Evolutionary conservation across 53 echinoderm and acorn worm species (phyloP), one percentile per base, ranked within the genome.

Genomic region (Temnopleurus reevesii): DNA sequence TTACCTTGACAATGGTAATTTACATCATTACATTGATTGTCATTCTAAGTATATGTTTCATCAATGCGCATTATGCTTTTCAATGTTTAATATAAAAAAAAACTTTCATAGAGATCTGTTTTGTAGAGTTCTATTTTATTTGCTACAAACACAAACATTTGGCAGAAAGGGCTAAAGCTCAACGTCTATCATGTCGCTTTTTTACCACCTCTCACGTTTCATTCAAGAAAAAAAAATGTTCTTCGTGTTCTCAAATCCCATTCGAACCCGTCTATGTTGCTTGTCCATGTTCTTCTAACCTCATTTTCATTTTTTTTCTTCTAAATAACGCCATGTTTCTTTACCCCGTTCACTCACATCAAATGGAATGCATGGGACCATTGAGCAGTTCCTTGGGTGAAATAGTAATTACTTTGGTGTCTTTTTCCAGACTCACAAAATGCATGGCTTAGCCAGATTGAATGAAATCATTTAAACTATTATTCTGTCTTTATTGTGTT

Each of bases 381-480:
- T 45, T 85, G 44, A 85, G 53, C 88, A 87, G 88, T 87, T 29
- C 88, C 88, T 66, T 87, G 88, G 47, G 88, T 87, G 65, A 87
- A 66, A 87, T 65, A 49, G 88, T 87, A 87, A 87, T 66, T 87
- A 87, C 71, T 19, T 87, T 23, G 25, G 36, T 83, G 83, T 83
- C 55, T 31, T 77, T 45, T 77, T 47, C 49, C 26, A 79, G 49
- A 79, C 47, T 79, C 49, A n/a, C n/a, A 28, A 49, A 79, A 79
- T 79, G 79, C 79, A 79, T 79, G 79, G 49, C 36, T 29, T 79
- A 79, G 46, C 46, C 79, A 28, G 47, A 49, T 23, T 25, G 79
- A 79, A 79, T 79, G 79, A 79, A 79, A 79, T 79, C 79, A 47
- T 79, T 46, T 79, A 27, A 76, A 76, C 21, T 76, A 33, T 79